Conservation (phyloP, 2,113 vertebrate species). For the Desmodus rotundus region DNA sequence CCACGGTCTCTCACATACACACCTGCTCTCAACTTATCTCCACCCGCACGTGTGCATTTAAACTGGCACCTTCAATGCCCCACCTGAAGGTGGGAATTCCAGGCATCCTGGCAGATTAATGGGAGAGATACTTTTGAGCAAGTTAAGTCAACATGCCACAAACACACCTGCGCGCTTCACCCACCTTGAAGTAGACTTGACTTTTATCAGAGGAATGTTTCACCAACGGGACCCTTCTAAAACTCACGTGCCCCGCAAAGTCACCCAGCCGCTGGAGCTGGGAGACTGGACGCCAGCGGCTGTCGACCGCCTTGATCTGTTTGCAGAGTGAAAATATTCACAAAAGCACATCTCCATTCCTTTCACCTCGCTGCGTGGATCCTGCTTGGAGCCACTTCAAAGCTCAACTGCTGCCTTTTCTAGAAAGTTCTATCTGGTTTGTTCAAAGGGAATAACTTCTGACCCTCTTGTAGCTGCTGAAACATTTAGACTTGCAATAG, state of each 20-base stretch:
- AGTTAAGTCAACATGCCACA: conserved; percentile 41
- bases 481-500: background rate
- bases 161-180: conserved; percentile 33
- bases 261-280: background rate
- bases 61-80: background rate
- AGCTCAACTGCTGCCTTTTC: background rate
- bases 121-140: background rate
- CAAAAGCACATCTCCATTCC: background rate
- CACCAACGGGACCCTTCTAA: background rate
- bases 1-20: background rate
- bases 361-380: background rate
- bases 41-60: background rate
- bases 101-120: background rate
- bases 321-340: conserved; percentile 1
- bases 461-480: background rate
- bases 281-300: background rate
- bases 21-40: background rate
- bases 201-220: conserved; percentile 52
- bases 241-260: background rate
- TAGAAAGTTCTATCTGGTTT: background rate
- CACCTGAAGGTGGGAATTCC: conserved; percentile 1
- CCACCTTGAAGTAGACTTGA: conserved; percentile 29
- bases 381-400: background rate
- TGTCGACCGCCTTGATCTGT: background rate
- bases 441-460: background rate